Percentiles rank a stretch among this genome's conserved stretches.
These are phyloP conservation scores for Motacilla tschutschensis DNA, from an alignment of 2,113 vertebrate species.

Conservation along the genomic window DNA sequence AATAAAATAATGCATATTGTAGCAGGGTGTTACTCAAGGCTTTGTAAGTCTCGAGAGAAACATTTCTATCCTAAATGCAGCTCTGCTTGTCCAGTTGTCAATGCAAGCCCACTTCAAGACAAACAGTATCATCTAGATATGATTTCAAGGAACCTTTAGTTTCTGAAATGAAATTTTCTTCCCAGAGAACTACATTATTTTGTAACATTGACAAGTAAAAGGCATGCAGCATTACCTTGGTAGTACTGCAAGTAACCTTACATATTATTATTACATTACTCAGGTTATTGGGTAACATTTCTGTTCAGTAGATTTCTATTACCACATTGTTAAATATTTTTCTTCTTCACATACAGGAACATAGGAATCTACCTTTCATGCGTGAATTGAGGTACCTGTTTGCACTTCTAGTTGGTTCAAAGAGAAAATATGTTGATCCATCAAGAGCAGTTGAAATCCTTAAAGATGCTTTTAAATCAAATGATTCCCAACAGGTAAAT, in stretches of 20 bases:
- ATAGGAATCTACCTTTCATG: slow-evolving; percentile 97
- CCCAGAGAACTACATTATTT: not conserved
- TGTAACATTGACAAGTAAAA: not conserved
- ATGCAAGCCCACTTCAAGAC: not conserved
- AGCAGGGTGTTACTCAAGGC: not conserved
- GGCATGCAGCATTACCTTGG: not conserved
- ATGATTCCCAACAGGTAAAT: slow-evolving; percentile 94
- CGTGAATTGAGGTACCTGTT: slow-evolving; percentile 91
- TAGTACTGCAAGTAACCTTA: not conserved
- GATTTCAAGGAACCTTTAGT: not conserved
- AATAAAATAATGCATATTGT: not conserved
- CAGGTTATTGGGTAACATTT: not conserved
- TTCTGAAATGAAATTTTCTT: not conserved
- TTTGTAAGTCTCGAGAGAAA: not conserved
- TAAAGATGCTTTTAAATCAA: slow-evolving; percentile 97
- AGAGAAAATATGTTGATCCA: slow-evolving; percentile 96
- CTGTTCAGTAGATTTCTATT: not conserved
- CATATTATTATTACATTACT: not conserved
- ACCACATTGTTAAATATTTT: not conserved
- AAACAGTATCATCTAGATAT: not conserved
- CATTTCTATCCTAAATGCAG: not conserved
- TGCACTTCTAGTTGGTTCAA: slow-evolving; percentile 94
- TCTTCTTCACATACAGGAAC: slow-evolving; percentile 77
- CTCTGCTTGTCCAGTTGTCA: not conserved
- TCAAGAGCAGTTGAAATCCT: slow-evolving; percentile 96